These are phyloP conservation scores for Erebia ligea DNA, from an alignment of 2,888 invertebrate species.

Conservation along the genomic window DNA sequence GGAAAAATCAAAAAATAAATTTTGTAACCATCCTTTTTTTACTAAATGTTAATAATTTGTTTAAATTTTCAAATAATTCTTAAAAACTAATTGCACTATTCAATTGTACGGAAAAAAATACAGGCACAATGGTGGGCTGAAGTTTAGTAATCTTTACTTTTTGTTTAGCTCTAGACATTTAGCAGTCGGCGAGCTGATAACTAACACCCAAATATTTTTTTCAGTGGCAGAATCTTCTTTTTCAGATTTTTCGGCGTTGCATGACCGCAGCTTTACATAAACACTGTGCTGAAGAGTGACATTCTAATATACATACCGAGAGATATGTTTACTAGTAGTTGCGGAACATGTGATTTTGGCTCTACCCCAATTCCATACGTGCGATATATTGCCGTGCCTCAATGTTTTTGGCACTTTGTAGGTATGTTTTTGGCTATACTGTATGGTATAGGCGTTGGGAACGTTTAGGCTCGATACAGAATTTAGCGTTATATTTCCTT, in stretches of 20 bases:
- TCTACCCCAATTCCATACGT: constrained; percentile 20
- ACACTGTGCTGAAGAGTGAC: not conserved
- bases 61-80: too few species aligned
- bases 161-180: too few species aligned
- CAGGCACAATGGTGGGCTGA: too few species aligned
- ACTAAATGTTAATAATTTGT: too few species aligned
- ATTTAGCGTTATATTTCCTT: not conserved
- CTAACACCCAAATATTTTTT: too few species aligned
- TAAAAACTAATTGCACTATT: too few species aligned
- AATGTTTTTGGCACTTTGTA: constrained; percentile 20
- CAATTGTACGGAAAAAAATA: too few species aligned
- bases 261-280: not conserved
- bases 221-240: too few species aligned
- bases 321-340: constrained; percentile 21
- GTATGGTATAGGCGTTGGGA: not conserved
- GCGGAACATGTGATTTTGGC: constrained; percentile 24
- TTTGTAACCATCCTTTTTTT: too few species aligned
- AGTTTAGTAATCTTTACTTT: too few species aligned
- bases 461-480: not conserved
- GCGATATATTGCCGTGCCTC: constrained; percentile 16
- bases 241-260: not conserved
- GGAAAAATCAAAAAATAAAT: too few species aligned
- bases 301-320: constrained; percentile 14
- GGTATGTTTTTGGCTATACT: constrained; percentile 12
- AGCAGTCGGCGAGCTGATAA: too few species aligned